A percentile compares a stretch with the other conserved stretches of the same genome.
Evolutionary conservation across 2,113 vertebrate species (phyloP).

Genomic region (Oncorhynchus kisutch): DNA sequence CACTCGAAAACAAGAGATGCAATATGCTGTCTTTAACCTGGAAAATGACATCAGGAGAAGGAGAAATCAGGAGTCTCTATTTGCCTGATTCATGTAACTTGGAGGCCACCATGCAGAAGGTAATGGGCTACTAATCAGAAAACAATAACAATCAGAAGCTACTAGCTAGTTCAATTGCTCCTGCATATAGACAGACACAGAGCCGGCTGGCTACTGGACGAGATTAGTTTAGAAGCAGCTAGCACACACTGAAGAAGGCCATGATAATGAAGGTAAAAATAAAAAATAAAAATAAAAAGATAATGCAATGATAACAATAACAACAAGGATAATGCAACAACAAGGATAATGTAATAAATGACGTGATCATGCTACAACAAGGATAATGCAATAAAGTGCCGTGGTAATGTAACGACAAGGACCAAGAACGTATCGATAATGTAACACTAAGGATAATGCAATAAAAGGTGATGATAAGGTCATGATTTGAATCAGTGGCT

Average conservation of each 20-base stretch:
- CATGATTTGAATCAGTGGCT: conserved; percentile 67
- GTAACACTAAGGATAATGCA: conserved; percentile 15
- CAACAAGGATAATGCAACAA: conserved; percentile 58
- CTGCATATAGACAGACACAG: too few relatives aligned
- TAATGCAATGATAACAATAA: too few relatives aligned
- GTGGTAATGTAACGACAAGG: too few relatives aligned
- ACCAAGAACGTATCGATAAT: not conserved
- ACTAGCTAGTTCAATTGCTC: conserved; percentile 25
- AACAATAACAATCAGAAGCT: conserved; percentile 65
- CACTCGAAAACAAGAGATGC: conserved; percentile 1
- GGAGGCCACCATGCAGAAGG: conserved; percentile 51
- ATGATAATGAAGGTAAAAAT: too few relatives aligned
- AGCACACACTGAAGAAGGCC: too few relatives aligned
- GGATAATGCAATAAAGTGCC: not conserved
- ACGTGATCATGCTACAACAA: conserved; percentile 20
- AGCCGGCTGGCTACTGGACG: too few relatives aligned
- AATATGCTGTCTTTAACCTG: conserved; percentile 28
- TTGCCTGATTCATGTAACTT: conserved; percentile 40
- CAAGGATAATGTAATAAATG: not conserved
- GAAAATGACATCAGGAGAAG: conserved; percentile 58
- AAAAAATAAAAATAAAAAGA: not conserved
- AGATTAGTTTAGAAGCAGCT: too few relatives aligned
- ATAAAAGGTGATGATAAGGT: conserved; percentile 63
- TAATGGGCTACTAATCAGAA: not conserved
- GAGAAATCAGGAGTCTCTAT: conserved; percentile 62